A percentile compares a stretch with the other conserved stretches of the same genome.
phyloP scores from a whole-genome alignment of 2,797 vertebrate genomes.

The Heteromormyrus szaboi region DNA sequence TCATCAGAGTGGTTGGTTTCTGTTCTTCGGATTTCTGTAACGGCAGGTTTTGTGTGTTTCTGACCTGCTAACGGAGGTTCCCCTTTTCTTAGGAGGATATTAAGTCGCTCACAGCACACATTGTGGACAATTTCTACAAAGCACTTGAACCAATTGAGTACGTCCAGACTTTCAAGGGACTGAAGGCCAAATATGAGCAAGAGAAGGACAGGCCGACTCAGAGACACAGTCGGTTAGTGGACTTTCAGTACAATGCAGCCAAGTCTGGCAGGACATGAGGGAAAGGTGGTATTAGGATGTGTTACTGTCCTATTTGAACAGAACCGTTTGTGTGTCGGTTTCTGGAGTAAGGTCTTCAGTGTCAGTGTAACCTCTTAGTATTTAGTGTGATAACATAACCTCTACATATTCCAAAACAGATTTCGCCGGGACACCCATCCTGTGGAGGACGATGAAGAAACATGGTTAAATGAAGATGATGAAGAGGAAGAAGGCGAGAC shows the following conservation, averaged over 20 bases:
- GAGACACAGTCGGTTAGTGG: conserved; percentile 82
- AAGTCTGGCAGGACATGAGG: not conserved
- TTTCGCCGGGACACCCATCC: conserved; percentile 86
- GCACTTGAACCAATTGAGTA: conserved; percentile 98
- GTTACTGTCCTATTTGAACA: not conserved
- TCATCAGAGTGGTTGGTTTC: conserved; percentile 88
- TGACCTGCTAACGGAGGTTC: conserved; percentile 17
- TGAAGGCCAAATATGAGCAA: conserved; percentile 95
- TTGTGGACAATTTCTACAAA: conserved; percentile 98
- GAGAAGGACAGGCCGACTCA: conserved; percentile 92
- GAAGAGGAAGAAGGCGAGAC: conserved; percentile 88
- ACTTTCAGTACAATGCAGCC: not conserved
- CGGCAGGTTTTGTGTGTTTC: not conserved
- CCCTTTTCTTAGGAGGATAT: conserved; percentile 82
- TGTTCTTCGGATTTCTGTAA: not conserved
- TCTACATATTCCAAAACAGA: conserved; percentile 67
- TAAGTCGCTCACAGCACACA: conserved; percentile 94
- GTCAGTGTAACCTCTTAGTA: not conserved
- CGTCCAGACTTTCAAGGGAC: conserved; percentile 96
- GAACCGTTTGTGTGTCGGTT: not conserved
- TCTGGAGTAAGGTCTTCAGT: not conserved
- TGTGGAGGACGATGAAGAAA: conserved; percentile 89
- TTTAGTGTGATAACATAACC: not conserved
- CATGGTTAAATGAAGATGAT: conserved; percentile 97
- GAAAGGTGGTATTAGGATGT: not conserved